A percentile compares a stretch with the other conserved stretches of the same genome.
phyloP scores from a whole-genome alignment of 2,888 invertebrate species.

The Ephialtes manifestator region DNA sequence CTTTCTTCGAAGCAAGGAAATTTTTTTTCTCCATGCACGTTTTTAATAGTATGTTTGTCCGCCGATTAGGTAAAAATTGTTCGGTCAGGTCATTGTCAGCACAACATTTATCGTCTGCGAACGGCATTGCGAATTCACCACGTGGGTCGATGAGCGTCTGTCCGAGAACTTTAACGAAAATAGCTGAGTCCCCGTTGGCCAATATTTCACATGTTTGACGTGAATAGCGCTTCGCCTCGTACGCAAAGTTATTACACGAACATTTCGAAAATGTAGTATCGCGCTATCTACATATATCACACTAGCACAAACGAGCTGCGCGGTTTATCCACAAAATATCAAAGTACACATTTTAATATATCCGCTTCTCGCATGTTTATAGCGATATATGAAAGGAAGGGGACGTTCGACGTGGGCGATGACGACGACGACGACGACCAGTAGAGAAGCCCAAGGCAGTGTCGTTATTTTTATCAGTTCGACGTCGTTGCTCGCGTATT shows the following conservation, averaged over 20 bases:
- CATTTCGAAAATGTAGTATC: conserved; percentile 7
- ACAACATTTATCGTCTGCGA: background rate
- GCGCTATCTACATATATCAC: conserved; percentile 12
- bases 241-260: conserved; percentile 9
- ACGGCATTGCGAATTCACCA: background rate
- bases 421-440: background rate
- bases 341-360: conserved; percentile 41
- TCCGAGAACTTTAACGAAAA: conserved; percentile 3
- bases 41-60: too few species aligned
- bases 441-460: conserved; percentile 13
- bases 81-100: background rate
- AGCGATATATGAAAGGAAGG: background rate
- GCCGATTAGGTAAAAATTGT: too few species aligned
- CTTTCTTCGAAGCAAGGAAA: too few species aligned
- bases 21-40: too few species aligned
- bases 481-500: conserved; percentile 18
- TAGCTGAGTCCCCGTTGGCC: conserved; percentile 2
- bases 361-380: conserved; percentile 3
- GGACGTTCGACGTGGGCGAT: background rate
- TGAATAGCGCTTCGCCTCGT: background rate
- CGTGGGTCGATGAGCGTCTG: background rate
- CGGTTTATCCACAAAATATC: conserved; percentile 30
- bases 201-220: conserved; percentile 30
- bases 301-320: background rate
- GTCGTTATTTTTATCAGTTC: conserved; percentile 43